Evolutionary conservation across 2,888 invertebrate genomes (phyloP).

Genomic region (Diadegma fenestrale): DNA sequence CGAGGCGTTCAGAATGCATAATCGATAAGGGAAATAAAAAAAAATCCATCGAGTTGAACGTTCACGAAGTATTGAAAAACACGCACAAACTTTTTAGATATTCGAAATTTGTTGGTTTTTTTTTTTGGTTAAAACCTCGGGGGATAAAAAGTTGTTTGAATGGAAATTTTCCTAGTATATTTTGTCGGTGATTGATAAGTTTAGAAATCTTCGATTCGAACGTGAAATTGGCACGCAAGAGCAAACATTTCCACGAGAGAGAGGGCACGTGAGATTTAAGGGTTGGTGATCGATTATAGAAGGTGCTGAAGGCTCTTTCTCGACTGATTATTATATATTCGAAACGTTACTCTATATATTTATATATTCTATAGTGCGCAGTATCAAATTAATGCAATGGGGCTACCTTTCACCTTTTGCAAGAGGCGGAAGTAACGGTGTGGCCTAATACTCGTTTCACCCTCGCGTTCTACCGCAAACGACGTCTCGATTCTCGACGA

Average conservation of each 20-base stretch:
- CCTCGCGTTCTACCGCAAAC: slow-evolving; percentile 61
- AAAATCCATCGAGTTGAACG: neutral
- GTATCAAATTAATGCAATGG: slow-evolving; percentile 21
- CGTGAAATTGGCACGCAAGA: slow-evolving; percentile 38
- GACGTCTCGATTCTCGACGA: slow-evolving; percentile 61
- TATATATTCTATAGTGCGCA: neutral
- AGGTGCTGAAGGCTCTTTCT: slow-evolving; percentile 2
- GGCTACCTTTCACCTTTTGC: slow-evolving; percentile 35
- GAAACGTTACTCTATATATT: neutral
- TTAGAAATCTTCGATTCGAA: slow-evolving; percentile 9
- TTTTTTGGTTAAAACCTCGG: neutral
- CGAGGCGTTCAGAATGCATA: neutral
- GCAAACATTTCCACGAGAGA: neutral
- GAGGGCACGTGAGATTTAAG: slow-evolving; percentile 13
- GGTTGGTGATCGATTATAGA: slow-evolving; percentile 43
- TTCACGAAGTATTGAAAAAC: neutral
- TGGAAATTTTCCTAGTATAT: neutral
- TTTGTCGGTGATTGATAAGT: slow-evolving; percentile 22
- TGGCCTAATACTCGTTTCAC: slow-evolving; percentile 66
- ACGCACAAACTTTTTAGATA: neutral
- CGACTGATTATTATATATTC: neutral
- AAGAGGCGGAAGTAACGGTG: slow-evolving; percentile 62
- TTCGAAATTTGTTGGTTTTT: neutral
- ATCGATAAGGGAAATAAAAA: neutral
- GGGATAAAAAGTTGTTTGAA: neutral